These are phyloP conservation scores for Anthonomus grandis DNA, from an alignment of 1,140 invertebrate genomes.

Conservation along the genomic window DNA sequence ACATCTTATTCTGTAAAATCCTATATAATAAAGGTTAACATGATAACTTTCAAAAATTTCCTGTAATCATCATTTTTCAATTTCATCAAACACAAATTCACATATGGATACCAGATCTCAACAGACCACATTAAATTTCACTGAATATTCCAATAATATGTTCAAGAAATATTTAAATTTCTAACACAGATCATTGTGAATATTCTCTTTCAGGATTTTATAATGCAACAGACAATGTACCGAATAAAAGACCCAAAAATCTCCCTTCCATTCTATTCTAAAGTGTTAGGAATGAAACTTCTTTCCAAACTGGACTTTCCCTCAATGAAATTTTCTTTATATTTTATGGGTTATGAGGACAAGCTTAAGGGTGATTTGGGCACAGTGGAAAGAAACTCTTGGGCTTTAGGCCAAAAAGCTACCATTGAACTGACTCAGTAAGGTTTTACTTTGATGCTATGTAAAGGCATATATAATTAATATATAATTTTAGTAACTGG, in stretches of 20 bases:
- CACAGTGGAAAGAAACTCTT: conserved; percentile 62
- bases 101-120: neutral
- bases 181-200: too few relatives aligned
- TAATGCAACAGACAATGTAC: conserved; percentile 96
- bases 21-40: too few relatives aligned
- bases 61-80: neutral
- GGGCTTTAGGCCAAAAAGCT: conserved; percentile 81
- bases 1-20: too few relatives aligned
- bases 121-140: neutral
- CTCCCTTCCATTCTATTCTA: conserved; percentile 87
- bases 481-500: conserved; percentile 75
- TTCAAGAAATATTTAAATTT: too few relatives aligned
- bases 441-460: conserved; percentile 42
- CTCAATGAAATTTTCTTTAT: conserved; percentile 85
- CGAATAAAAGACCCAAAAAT: conserved; percentile 87
- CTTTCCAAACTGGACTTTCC: conserved; percentile 87
- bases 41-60: neutral
- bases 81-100: too few relatives aligned
- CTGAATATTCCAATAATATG: too few relatives aligned
- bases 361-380: conserved; percentile 54
- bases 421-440: conserved; percentile 92
- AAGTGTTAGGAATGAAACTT: conserved; percentile 86
- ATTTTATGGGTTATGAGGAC: conserved; percentile 91
- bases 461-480: neutral
- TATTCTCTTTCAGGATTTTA: conserved; percentile 60